Evolutionary conservation across 2,888 invertebrate species (phyloP).

Genomic region (Zonitis immaculata): DNA sequence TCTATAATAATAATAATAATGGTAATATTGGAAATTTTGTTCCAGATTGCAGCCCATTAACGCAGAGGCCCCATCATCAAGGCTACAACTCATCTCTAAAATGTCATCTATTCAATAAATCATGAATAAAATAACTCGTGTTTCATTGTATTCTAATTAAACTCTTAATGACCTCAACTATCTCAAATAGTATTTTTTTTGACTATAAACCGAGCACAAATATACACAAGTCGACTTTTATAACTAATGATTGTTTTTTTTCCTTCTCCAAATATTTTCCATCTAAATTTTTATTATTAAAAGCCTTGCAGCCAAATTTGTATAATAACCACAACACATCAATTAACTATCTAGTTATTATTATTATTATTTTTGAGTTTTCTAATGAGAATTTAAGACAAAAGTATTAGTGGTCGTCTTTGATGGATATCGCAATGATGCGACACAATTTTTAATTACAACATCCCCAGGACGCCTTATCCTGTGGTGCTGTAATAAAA

Average conservation of each 20-base stretch:
- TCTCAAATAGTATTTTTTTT: not conserved
- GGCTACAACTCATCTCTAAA: too few species aligned
- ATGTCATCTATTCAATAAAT: too few species aligned
- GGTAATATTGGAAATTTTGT: not conserved
- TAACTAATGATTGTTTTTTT: not conserved
- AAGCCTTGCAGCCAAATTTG: not conserved
- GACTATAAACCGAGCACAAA: not conserved
- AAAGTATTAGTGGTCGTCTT: conserved; percentile 14
- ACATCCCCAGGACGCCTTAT: conserved; percentile 23
- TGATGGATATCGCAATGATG: conserved; percentile 22
- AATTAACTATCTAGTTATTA: not conserved
- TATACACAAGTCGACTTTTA: not conserved
- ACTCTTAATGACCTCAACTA: not conserved
- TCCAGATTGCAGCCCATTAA: not conserved
- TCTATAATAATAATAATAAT: too few species aligned
- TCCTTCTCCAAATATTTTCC: not conserved
- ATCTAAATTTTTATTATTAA: too few species aligned
- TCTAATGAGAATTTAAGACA: conserved; percentile 19
- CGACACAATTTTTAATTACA: conserved; percentile 30
- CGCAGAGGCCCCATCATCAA: not conserved
- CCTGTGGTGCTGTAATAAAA: conserved; percentile 25
- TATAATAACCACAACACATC: not conserved
- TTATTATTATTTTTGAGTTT: too few species aligned
- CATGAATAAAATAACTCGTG: too few species aligned
- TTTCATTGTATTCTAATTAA: not conserved